phyloP scores from a whole-genome alignment of 2,797 vertebrate genomes.

The Siniperca scherzeri region DNA sequence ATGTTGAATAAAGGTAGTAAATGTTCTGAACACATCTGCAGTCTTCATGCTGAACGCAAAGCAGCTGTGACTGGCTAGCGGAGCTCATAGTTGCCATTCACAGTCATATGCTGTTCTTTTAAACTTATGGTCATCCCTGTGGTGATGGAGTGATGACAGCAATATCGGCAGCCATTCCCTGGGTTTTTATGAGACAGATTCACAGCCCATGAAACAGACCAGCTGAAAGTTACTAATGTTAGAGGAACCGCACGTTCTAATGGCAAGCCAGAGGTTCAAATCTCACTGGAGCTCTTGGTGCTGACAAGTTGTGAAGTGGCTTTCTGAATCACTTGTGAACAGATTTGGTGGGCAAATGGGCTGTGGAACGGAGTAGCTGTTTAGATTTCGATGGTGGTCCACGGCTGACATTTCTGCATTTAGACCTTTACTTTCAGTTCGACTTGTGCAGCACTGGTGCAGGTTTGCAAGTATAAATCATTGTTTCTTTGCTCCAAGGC shows the following conservation, averaged over 20 bases:
- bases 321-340: slow-evolving; percentile 10
- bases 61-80: not conserved
- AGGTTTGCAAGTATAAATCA: slow-evolving; percentile 3
- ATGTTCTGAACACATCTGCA: slow-evolving; percentile 12
- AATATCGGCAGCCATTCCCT: not conserved
- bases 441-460: not conserved
- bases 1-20: not conserved
- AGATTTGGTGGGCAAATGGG: not conserved
- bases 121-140: slow-evolving; percentile 4
- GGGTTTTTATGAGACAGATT: slow-evolving; percentile 49
- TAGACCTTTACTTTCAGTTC: not conserved
- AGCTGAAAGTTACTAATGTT: not conserved
- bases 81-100: not conserved
- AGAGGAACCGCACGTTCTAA: not conserved
- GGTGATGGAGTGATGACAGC: slow-evolving; percentile 13
- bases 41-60: not conserved
- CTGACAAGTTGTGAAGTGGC: slow-evolving; percentile 9
- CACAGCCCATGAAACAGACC: slow-evolving; percentile 35
- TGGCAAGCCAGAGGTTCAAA: not conserved
- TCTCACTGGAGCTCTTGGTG: not conserved
- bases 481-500: slow-evolving; percentile 3
- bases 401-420: not conserved
- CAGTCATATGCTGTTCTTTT: not conserved
- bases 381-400: not conserved
- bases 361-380: not conserved